Evolutionary conservation across 2,888 invertebrate genomes (phyloP).

Genomic region (Thecocarcelia acutangulata): DNA sequence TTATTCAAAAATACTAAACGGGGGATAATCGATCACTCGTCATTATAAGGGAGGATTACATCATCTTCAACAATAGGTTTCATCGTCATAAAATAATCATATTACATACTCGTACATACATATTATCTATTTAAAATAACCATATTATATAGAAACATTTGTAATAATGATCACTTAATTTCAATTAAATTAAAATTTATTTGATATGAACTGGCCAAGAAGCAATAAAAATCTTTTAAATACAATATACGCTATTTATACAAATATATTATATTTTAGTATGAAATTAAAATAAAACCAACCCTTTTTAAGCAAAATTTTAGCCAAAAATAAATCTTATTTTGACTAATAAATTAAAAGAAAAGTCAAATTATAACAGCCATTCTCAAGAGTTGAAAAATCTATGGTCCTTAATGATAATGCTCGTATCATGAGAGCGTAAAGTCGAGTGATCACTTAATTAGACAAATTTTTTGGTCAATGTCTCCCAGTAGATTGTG

Average conservation of each 20-base stretch:
- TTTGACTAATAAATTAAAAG: constrained; percentile 74
- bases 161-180: not conserved
- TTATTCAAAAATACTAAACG: no score
- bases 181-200: not conserved
- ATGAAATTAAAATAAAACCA: constrained; percentile 3
- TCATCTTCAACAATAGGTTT: no score
- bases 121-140: no score
- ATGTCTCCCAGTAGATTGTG: constrained; percentile 44
- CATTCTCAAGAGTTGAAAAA: constrained; percentile 59
- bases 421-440: constrained; percentile 61
- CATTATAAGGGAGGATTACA: no score
- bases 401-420: constrained; percentile 70
- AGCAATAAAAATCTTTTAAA: constrained; percentile 55
- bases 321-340: constrained; percentile 75
- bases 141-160: no score
- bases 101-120: no score
- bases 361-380: constrained; percentile 77
- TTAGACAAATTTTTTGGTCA: constrained; percentile 74
- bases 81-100: no score
- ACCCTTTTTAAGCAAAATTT: constrained; percentile 37
- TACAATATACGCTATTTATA: constrained; percentile 10
- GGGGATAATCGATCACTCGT: no score
- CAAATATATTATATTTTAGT: constrained; percentile 15
- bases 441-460: constrained; percentile 79
- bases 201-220: constrained; percentile 5